These are phyloP conservation scores for Tapirus indicus DNA, from an alignment of 2,797 vertebrate genomes.

Conservation along the genomic window DNA sequence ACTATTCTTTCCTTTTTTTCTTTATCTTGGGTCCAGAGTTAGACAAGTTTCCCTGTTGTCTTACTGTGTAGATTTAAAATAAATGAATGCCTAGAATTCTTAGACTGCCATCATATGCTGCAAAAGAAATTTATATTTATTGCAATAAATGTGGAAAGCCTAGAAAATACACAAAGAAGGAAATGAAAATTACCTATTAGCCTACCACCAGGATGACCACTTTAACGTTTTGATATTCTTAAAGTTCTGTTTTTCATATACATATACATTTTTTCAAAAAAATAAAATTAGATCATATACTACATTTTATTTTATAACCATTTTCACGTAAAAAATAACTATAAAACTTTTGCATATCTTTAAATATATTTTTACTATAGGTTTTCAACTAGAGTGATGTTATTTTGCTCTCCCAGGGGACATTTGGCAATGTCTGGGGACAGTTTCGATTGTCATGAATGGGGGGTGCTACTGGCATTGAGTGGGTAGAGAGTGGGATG, in stretches of 20 bases:
- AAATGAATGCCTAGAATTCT: constrained; percentile 12
- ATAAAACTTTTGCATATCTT: background rate
- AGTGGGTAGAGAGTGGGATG: background rate
- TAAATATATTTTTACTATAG: constrained; percentile 24
- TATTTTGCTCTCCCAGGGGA: background rate
- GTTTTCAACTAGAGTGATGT: background rate
- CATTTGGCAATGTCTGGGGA: background rate
- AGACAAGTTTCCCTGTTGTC: background rate
- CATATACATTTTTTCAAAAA: background rate
- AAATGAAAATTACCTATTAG: background rate
- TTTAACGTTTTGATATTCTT: background rate
- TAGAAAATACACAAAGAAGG: background rate
- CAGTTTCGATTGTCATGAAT: background rate
- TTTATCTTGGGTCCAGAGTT: background rate
- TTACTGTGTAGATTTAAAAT: background rate
- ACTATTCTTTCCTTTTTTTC: background rate
- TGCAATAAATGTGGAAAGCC: background rate
- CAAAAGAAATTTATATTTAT: background rate
- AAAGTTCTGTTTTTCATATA: background rate
- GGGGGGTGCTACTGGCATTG: background rate
- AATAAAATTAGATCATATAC: background rate
- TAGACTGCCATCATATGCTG: background rate
- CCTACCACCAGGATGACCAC: background rate
- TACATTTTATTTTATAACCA: background rate
- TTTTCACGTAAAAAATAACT: background rate